Evolutionary conservation across 1,140 invertebrate species (phyloP), one percentile per base, ranked within the genome.

Genomic region (Limonius californicus): DNA sequence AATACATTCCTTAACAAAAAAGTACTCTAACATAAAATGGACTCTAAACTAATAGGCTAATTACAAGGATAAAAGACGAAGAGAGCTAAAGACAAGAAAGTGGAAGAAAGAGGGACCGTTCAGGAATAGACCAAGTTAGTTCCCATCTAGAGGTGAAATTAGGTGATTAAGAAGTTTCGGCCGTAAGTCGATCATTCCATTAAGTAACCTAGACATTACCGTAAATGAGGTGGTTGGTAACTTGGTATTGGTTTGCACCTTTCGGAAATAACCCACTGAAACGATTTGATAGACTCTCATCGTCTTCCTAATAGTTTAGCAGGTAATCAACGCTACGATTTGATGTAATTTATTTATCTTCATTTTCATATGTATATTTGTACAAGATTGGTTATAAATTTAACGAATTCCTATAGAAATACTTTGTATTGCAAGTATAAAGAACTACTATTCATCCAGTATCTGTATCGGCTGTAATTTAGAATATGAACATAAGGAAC

Each of bases 111-210:
- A 50, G 7, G 9, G 16, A 50, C n/a, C 19, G 9, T 14, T 50
- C 16, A 4, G 45, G 3, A 50, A 50, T 50, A 50, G 45, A 50
- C 7, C 45, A 50, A 50, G 45, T 50, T 18, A 15, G 20, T 50
- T 21, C n/a, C 45, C 45, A 50, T 50, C 45, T 50, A 50, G 20
- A 50, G 16, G 45, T 50, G 45, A 50, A 50, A 50, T 50, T 50
- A 50, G 45, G 45, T 50, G 14, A 50, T 50, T 50, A 50, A 50
- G 45, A 50, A 50, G 45, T 50, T 45, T 50, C 45, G 45, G 45
- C 12, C 45, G 45, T 50, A 50, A 50, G 45, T 50, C 16, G 45
- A 50, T 50, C 45, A 50, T 50, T 50, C 45, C 45, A 50, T 50
- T 50, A 50, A 50, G 20, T 50, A 50, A 50, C 45, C 45, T 21